These are phyloP conservation scores for Chionomys nivalis DNA, from an alignment of 2,113 vertebrate species.

Conservation along the genomic window DNA sequence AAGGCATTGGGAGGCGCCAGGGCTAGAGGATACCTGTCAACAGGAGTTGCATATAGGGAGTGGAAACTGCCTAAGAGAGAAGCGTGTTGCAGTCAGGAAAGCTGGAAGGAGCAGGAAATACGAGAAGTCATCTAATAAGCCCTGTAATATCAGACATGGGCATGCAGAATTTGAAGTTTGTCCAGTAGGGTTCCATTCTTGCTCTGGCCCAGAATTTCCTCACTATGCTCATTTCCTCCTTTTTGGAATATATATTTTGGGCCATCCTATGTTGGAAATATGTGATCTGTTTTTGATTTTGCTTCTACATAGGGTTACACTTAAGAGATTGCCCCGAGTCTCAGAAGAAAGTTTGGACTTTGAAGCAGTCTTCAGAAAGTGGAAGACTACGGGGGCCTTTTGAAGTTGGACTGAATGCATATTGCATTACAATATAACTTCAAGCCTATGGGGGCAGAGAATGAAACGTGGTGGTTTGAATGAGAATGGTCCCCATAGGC, in stretches of 20 bases:
- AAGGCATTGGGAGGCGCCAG: too few species aligned
- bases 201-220: neutral
- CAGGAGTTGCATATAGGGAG: neutral
- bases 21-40: neutral
- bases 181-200: neutral
- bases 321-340: neutral
- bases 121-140: neutral
- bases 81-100: neutral
- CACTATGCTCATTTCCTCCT: neutral
- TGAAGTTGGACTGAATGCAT: neutral
- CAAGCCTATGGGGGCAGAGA: neutral
- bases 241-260: neutral
- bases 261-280: neutral
- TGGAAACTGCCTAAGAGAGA: neutral
- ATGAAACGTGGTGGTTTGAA: neutral
- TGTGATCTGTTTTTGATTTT: neutral
- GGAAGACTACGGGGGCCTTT: neutral
- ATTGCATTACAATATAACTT: neutral
- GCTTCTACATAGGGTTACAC: neutral
- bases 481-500: neutral
- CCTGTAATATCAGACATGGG: neutral
- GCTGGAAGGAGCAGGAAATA: neutral
- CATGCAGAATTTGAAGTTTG: neutral
- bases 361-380: neutral
- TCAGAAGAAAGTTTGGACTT: neutral